Evolutionary conservation across 2,797 vertebrate genomes (phyloP), one percentile per base, ranked within the genome.

Genomic region (Monodelphis domestica): DNA sequence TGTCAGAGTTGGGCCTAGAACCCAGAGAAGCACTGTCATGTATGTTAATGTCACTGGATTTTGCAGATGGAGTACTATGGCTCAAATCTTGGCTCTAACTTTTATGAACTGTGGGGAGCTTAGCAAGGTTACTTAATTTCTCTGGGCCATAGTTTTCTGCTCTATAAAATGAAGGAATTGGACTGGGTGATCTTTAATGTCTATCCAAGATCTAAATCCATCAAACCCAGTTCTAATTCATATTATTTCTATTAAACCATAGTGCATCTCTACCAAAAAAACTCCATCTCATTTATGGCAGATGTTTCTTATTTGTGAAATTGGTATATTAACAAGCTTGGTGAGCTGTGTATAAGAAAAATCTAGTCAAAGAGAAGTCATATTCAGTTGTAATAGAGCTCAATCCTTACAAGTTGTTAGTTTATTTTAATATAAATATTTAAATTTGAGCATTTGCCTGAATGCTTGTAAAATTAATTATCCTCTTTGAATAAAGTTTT

Each of bases 361-460:
- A n/a, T 70, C n/a, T 38, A 70, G n/a, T 33, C 15, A 70, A 70
- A 70, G 0, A 63, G 2, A 38, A 92, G 50, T 92, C 55, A 0
- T 54, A 88, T 70, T 91, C 57, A 63, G 89, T n/a, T 56, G 1
- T 51, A 29, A 91, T 56, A 90, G 87, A 59, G 88, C 54, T 54
- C 33, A 88, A 57, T 5, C 11, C 6, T 90, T 94, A 28, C 5
- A 96, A 87, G 2, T 6, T 88, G 70, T 78, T 63, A 54, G 4
- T 94, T 91, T 91, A 51, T 91, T 93, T 45, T n/a, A 91, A 92
- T 89, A 26, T 10, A 94, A 88, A 93, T 33, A 55, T 53, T 70
- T 91, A 91, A 91, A 91, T 89, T 63, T 26, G 50, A 70, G 59
- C 24, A 93, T 94, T 56, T 87, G 70, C 52, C 45, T 56, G n/a